Evolutionary conservation across 2,888 invertebrate species (phyloP).

Genomic region (Eupithecia subfuscata): DNA sequence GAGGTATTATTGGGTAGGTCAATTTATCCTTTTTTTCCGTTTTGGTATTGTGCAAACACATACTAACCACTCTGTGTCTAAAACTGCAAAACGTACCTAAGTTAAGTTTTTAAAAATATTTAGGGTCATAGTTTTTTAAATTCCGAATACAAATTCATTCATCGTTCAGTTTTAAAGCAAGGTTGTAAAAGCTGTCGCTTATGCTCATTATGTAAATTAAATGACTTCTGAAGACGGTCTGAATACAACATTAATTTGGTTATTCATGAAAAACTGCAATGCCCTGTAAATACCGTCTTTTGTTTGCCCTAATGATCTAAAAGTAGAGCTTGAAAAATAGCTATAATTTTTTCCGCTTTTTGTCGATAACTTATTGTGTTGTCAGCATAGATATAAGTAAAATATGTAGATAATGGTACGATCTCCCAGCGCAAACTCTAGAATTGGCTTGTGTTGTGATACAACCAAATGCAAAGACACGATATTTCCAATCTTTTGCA

Average conservation of each 20-base stretch:
- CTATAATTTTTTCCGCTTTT: slow-evolving; percentile 51
- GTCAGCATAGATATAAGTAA: background rate
- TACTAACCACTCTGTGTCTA: background rate
- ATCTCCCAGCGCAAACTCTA: no score
- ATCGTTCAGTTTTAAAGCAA: slow-evolving; percentile 1
- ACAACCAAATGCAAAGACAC: no score
- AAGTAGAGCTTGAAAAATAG: slow-evolving; percentile 51
- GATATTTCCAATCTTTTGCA: no score
- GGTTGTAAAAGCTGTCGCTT: background rate
- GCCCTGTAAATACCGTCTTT: slow-evolving; percentile 38
- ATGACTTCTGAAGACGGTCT: slow-evolving; percentile 16
- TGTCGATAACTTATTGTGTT: slow-evolving; percentile 29
- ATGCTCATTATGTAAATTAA: slow-evolving; percentile 17
- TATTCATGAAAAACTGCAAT: slow-evolving; percentile 35
- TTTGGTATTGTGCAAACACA: background rate
- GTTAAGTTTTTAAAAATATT: background rate
- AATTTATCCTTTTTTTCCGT: no score
- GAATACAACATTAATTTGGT: slow-evolving; percentile 21
- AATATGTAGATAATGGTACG: no score
- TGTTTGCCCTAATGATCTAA: slow-evolving; percentile 51
- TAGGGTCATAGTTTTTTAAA: background rate
- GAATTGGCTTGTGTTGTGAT: no score
- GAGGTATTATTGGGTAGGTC: no score
- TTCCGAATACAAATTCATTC: background rate
- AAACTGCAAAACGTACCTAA: background rate